A percentile compares a stretch with the other conserved stretches of the same genome.
These are phyloP conservation scores for Vipera ursinii DNA, from an alignment of 2,797 vertebrate genomes.

Conservation along the genomic window DNA sequence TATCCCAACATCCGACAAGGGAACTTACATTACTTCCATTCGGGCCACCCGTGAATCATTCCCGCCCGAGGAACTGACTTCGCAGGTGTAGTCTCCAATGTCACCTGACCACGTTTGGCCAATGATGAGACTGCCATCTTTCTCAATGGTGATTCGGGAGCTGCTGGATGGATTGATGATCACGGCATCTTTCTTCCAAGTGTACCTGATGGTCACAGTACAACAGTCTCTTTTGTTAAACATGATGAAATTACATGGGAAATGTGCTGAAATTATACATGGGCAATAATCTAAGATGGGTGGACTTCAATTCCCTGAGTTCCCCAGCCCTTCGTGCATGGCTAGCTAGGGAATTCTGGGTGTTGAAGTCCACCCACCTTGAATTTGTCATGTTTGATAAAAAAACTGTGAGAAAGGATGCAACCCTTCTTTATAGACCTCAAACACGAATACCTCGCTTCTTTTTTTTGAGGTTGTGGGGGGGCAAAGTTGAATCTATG, in stretches of 20 bases:
- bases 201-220: constrained; percentile 74
- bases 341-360: background rate
- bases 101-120: constrained; percentile 97
- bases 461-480: background rate
- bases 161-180: constrained; percentile 76
- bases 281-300: constrained; percentile 12
- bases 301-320: background rate
- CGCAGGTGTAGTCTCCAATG: constrained; percentile 93
- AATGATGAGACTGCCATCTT: constrained; percentile 85
- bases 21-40: constrained; percentile 94
- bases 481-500: background rate
- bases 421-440: background rate
- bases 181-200: constrained; percentile 84
- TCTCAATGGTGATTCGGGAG: constrained; percentile 80
- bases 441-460: background rate
- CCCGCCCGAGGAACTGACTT: constrained; percentile 85
- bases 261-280: background rate
- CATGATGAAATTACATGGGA: background rate
- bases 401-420: background rate
- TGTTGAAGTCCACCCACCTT: background rate
- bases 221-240: constrained; percentile 5
- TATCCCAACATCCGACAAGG: rapidly evolving
- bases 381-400: background rate
- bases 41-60: constrained; percentile 85
- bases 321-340: background rate